These are phyloP conservation scores for Phaonia tiefii DNA, from an alignment of 2,888 invertebrate species.

Conservation along the genomic window DNA sequence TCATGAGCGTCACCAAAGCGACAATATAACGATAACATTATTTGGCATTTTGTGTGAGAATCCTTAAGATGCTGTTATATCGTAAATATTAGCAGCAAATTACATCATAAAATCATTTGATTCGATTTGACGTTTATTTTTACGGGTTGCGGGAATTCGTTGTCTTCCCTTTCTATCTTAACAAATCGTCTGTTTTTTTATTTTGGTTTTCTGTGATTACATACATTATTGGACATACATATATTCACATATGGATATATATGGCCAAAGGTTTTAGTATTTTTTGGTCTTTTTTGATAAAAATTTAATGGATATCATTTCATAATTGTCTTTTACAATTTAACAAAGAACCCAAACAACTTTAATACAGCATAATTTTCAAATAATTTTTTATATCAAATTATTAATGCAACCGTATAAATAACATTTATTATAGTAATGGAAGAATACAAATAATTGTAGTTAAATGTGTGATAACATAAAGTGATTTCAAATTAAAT, in stretches of 20 bases:
- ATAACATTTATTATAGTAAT: neutral
- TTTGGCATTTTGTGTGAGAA: constrained; percentile 77
- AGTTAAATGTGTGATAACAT: neutral
- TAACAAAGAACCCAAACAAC: neutral
- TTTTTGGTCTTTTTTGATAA: neutral
- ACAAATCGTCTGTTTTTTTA: constrained; percentile 5
- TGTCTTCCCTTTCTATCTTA: no score
- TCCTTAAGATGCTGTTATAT: constrained; percentile 79
- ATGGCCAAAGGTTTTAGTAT: constrained; percentile 1
- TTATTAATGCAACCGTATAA: neutral
- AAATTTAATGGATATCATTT: constrained; percentile 21
- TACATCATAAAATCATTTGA: constrained; percentile 80
- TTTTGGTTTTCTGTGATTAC: neutral
- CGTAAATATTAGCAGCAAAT: constrained; percentile 80
- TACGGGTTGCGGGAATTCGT: neutral
- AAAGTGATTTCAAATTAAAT: no score
- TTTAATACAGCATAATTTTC: neutral
- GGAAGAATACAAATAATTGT: neutral
- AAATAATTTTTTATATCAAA: neutral
- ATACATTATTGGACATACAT: no score
- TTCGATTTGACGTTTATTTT: constrained; percentile 80
- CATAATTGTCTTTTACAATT: neutral
- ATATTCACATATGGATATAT: no score
- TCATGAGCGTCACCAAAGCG: constrained; percentile 74
- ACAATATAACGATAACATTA: constrained; percentile 79